A percentile compares a stretch with the other conserved stretches of the same genome.
These are phyloP conservation scores for Thalpophila matura DNA, from an alignment of 2,888 invertebrate species.

Conservation along the genomic window DNA sequence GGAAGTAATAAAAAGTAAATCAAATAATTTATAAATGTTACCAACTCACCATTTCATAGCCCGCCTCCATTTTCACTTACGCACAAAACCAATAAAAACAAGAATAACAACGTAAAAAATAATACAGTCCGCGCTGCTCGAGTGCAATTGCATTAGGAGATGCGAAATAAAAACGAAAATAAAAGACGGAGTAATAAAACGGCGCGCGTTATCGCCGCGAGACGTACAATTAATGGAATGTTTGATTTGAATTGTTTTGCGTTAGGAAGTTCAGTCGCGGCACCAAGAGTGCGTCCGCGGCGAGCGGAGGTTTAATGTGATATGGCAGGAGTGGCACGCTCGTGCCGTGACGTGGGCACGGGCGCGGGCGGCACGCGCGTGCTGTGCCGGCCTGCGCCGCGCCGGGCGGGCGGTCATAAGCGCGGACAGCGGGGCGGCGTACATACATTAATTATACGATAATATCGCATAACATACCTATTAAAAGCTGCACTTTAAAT, in stretches of 20 bases:
- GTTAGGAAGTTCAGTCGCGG: conserved; percentile 48
- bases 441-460: conserved; percentile 85
- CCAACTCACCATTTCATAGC: conserved; percentile 81
- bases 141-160: conserved; percentile 88
- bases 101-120: conserved; percentile 79
- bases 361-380: conserved; percentile 44
- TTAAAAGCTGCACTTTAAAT: conserved; percentile 83
- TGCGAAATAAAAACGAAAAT: conserved; percentile 86
- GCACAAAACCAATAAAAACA: conserved; percentile 84
- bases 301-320: conserved; percentile 72
- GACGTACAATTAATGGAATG: conserved; percentile 86
- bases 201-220: conserved; percentile 82
- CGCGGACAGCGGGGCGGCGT: conserved; percentile 70
- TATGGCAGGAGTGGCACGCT: conserved; percentile 67
- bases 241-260: conserved; percentile 79
- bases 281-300: conserved; percentile 68
- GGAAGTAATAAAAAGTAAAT: conserved; percentile 36
- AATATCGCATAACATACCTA: conserved; percentile 83
- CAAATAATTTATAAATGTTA: conserved; percentile 42
- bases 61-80: conserved; percentile 79
- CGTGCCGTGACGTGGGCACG: conserved; percentile 44
- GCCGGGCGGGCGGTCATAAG: conserved; percentile 82
- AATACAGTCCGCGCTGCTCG: conserved; percentile 84
- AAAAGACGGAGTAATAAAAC: conserved; percentile 85
- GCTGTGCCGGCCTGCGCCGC: conserved; percentile 53